These are phyloP conservation scores for Agapornis canus DNA, from an alignment of 2,797 vertebrate genomes.

Conservation along the genomic window DNA sequence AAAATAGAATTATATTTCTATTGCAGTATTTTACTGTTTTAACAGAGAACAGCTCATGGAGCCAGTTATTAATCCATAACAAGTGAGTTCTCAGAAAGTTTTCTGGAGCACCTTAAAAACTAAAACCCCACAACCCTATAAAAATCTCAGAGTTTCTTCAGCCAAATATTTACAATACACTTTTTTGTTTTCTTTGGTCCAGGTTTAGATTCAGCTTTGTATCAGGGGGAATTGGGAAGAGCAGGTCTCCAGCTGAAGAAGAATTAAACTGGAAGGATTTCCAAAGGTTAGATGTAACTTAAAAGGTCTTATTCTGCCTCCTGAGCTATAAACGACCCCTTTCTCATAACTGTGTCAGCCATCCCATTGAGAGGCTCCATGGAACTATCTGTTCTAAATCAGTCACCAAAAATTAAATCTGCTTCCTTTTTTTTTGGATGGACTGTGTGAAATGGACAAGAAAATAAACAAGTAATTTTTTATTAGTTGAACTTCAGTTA, in stretches of 20 bases:
- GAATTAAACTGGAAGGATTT: neutral
- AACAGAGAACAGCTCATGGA: constrained; percentile 13
- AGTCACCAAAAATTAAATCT: neutral
- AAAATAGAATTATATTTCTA: constrained; percentile 30
- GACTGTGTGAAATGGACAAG: neutral
- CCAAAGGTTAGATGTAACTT: neutral
- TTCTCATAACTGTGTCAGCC: neutral
- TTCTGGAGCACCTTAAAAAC: constrained; percentile 15
- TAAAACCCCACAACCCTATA: neutral
- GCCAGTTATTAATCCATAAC: neutral
- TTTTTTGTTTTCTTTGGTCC: neutral
- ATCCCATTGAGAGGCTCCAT: neutral
- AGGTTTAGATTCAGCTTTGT: neutral
- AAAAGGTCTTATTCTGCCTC: neutral
- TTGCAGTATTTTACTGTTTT: constrained; percentile 27
- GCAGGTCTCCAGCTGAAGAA: neutral
- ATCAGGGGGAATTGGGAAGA: neutral
- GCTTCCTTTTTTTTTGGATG: neutral
- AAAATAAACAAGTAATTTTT: neutral
- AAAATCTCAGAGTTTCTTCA: neutral
- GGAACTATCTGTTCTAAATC: neutral
- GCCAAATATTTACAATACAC: neutral
- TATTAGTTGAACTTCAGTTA: neutral
- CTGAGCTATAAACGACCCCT: neutral
- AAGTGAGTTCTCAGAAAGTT: neutral